Evolutionary conservation across 2,888 invertebrate species (phyloP), one percentile per base, ranked within the genome.

Genomic region (Portevinia maculata): DNA sequence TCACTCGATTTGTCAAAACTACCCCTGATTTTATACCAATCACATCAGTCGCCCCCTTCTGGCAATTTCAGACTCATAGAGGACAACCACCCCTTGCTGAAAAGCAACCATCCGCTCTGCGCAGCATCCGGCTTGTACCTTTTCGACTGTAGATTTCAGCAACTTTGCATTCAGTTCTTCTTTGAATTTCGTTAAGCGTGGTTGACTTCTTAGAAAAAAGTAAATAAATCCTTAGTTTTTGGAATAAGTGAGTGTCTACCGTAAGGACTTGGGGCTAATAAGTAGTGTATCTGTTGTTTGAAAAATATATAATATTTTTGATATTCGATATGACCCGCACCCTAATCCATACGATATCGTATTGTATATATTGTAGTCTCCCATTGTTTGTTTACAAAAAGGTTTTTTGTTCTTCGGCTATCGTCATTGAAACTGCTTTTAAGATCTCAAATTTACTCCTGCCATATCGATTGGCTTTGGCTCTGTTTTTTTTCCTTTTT

Each of bases 91-190:
- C 83, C 83, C 78, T 78, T 24, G 24, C 41, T 41, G 37, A 55
- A 50, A 52, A 44, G 28, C 78, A 52, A 34, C 5, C 4, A 8
- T 76, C 5, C 44, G 17, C 34, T 37, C 15, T 55, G 83, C 83
- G 83, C 83, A 83, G 83, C 83, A 83, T 83, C 83, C 83, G 67
- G 55, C 37, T 78, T 78, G 60, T 60, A 76, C 59, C 78, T 57
- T 44, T 28, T 37, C 53, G 34, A 70, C 30, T 50, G 53, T 53
- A n/a, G 60, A 60, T 67, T 76, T 71, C 60, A 76, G 48, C 52
- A 55, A 44, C 62, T 59, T 13, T 50, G 28, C 65, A 83, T 83
- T 78, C 67, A 83, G 83, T 83, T 83, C 67, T 41, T 83, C 41
- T 21, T 57, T 24, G 73, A 57, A 52, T 67, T 57, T 83, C 67